Conservation (phyloP, 23 tunicate species). For the Styela clava region DNA sequence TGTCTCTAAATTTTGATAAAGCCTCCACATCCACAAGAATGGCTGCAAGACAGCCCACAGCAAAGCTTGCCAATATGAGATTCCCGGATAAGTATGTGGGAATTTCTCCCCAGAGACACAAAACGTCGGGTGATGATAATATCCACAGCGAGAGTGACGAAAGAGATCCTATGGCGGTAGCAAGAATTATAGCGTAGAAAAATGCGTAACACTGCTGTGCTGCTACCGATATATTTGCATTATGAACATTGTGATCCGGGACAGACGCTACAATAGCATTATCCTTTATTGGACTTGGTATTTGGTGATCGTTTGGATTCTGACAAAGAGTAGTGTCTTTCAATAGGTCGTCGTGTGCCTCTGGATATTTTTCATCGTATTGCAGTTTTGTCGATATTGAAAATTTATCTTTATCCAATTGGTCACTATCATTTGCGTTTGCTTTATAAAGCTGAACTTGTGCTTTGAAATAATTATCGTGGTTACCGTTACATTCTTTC, state of each 20-base stretch:
- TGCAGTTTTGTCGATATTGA: no score
- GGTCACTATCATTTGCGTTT: neutral
- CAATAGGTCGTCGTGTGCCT: neutral
- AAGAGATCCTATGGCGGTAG: constrained; percentile 30
- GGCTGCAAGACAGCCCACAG: constrained; percentile 27
- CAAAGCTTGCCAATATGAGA: constrained; percentile 26
- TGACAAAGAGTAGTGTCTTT: neutral
- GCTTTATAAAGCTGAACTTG: neutral
- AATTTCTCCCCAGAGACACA: constrained; percentile 47
- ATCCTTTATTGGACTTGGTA: neutral
- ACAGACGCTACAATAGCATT: neutral
- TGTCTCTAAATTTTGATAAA: neutral
- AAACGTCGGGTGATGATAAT: constrained; percentile 46
- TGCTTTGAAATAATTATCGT: neutral
- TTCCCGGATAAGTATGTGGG: constrained; percentile 13
- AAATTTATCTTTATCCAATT: constrained; percentile 3
- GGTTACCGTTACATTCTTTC: neutral
- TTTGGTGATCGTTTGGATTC: neutral
- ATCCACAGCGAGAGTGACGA: constrained; percentile 47
- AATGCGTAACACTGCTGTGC: neutral
- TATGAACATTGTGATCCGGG: no score
- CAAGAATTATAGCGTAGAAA: constrained; percentile 32
- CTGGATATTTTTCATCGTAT: neutral
- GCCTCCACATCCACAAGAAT: neutral
- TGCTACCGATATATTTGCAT: neutral